Base-by-base conservation (phyloP, 1,140 invertebrate genomes). In the Heliconius himera region DNA sequence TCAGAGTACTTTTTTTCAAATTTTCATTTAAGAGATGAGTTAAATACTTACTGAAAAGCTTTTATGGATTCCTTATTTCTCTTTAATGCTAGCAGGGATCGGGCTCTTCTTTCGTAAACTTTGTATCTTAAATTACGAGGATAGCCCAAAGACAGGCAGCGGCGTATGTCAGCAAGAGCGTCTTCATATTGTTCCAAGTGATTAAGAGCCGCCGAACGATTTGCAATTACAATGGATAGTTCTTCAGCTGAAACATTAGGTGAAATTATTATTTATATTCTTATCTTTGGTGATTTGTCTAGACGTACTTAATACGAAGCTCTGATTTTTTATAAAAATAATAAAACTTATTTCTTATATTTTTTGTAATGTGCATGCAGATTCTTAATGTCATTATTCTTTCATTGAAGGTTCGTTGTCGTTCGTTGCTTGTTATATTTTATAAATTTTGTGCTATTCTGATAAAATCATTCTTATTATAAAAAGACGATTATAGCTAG, bases 121-220 rank as follows among this genome's bases (percentile, higher is more conserved):
- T 98, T 99, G 88, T 97, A 97, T 2, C 95, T 90, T 20, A 98
- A 90, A 74, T 97, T 96, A 77, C 95, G 94, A 9, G 98, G 97
- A 91, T 98, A 98, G 13, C 96, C 96, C 54, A 96, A 89, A 3
- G 95, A 90, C 0, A 98, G 86, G 11, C 97, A 96, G 49, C 96
- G 91, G n/a, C 96, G 93, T 38, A 97, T 97, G 87, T 99, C 98
- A 8, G 93, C 88, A 18, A 98, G 85, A 0, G 96, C 95, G 36
- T 96, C 93, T 83, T 97, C 94, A 90, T 96, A 97, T 77, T 96
- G 95, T 74, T 97, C 95, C 88, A 98, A 88, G 89, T 98, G 97
- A 88, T 97, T 98, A 6, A 98, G 95, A 1, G 97, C 96, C 1
- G 98, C 98, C 16, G 98, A 99, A 74, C 98, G 96, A 92, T 99